A percentile compares a stretch with the other conserved stretches of the same genome.
Conservation (phyloP, 2,113 vertebrate species). For the Pedionomus torquatus region DNA sequence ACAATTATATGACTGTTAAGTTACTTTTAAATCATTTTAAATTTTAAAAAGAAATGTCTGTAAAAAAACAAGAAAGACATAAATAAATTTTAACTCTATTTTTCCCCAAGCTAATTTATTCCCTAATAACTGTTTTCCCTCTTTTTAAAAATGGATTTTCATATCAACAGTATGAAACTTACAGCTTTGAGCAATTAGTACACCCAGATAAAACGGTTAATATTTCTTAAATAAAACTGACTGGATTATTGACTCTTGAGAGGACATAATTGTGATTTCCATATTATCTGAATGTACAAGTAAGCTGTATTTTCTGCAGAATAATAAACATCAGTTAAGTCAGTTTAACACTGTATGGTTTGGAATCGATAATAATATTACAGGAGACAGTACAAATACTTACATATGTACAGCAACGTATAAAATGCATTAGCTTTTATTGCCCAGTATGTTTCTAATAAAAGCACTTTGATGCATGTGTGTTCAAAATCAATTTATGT, state of each 20-base stretch:
- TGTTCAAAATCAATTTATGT: background rate
- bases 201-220: background rate
- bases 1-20: background rate
- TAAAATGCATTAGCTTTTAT: background rate
- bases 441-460: background rate
- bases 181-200: background rate
- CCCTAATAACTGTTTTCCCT: background rate
- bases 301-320: background rate
- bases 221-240: background rate
- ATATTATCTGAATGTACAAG: background rate
- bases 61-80: background rate
- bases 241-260: background rate
- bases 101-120: background rate
- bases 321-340: background rate
- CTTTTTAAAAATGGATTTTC: background rate
- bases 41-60: background rate
- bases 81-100: background rate
- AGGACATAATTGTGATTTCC: background rate
- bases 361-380: background rate
- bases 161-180: background rate
- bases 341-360: background rate
- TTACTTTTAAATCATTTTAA: background rate
- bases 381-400: background rate
- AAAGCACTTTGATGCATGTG: background rate
- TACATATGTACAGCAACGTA: background rate